Evolutionary conservation across 2,888 invertebrate genomes (phyloP), one percentile per base, ranked within the genome.

Genomic region (Drosophila nigritarsus): DNA sequence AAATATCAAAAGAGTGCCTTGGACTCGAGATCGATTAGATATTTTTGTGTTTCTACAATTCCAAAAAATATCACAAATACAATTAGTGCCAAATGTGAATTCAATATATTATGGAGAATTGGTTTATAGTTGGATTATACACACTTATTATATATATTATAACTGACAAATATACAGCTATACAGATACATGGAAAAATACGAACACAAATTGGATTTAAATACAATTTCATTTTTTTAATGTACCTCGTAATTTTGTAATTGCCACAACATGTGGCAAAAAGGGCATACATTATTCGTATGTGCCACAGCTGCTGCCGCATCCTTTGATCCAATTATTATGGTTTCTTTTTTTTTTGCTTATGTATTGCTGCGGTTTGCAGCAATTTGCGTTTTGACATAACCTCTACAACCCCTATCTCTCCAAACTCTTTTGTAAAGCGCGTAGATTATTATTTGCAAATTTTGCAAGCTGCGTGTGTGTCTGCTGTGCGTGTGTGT

Each of bases 401-500:
- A 45, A 45, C 45, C 67, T 60, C 74, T 61, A 73, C 69, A 24
- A 1, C 59, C 60, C 68, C 27, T 42, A 58, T n/a, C 7, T 30
- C 42, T 20, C 30, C 56, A 62, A 62, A 49, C 65, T 73, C 62
- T 65, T 69, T 71, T 69, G 68, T 68, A 55, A 56, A 15, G 64
- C 87, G 85, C 87, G 86, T 86, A 88, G 86, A 87, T 87, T 87
- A 88, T 87, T 87, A 86, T 88, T 87, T 87, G 82, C 65, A 80
- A 78, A 86, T 87, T 83, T 87, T 18, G 62, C 77, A 69, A 73
- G 67, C 66, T 65, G 55, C 32, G 50, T 40, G 51, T 50, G 49
- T 54, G 40, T 59, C 24, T 50, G 40, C 2, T 4, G 36, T 58
- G 36, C 40, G 54, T 61, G 60, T 48, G 55, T 64, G 60, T 51